These are phyloP conservation scores for Ataeniobius toweri DNA, from an alignment of 2,797 vertebrate genomes.

Conservation along the genomic window DNA sequence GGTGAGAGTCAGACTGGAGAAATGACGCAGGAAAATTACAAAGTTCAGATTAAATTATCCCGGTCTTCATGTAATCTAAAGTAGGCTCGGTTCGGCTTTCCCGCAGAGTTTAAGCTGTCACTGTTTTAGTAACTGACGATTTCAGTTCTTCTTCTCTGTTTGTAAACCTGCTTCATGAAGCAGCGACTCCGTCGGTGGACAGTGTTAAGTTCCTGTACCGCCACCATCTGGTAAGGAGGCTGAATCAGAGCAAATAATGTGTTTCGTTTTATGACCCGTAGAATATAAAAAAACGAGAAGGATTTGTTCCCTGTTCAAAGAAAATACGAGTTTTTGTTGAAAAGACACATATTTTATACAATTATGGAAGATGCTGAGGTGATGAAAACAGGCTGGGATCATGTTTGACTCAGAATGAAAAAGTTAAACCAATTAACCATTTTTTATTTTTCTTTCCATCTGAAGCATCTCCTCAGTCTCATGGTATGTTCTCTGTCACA, in stretches of 20 bases:
- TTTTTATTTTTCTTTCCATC: not conserved
- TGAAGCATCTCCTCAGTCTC: not conserved
- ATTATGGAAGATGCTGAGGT: not conserved
- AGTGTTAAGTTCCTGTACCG: not conserved
- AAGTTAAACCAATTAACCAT: not conserved
- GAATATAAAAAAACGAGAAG: no score
- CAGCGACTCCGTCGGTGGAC: not conserved
- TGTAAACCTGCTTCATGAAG: not conserved
- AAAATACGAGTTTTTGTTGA: no score
- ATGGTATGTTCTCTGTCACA: no score
- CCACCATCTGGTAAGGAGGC: not conserved
- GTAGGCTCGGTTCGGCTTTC: not conserved
- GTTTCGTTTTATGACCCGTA: no score
- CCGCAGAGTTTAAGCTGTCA: not conserved
- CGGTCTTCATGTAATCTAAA: not conserved
- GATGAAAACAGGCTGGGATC: not conserved
- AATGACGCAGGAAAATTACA: constrained; percentile 10
- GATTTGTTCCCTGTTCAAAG: no score
- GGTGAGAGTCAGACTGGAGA: not conserved
- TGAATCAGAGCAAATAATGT: no score
- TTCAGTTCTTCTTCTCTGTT: not conserved
- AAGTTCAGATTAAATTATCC: no score
- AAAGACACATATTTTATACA: no score
- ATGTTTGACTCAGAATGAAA: not conserved
- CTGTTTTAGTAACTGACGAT: not conserved